Conservation (phyloP, 2,797 vertebrate species). For the Netta rufina region DNA sequence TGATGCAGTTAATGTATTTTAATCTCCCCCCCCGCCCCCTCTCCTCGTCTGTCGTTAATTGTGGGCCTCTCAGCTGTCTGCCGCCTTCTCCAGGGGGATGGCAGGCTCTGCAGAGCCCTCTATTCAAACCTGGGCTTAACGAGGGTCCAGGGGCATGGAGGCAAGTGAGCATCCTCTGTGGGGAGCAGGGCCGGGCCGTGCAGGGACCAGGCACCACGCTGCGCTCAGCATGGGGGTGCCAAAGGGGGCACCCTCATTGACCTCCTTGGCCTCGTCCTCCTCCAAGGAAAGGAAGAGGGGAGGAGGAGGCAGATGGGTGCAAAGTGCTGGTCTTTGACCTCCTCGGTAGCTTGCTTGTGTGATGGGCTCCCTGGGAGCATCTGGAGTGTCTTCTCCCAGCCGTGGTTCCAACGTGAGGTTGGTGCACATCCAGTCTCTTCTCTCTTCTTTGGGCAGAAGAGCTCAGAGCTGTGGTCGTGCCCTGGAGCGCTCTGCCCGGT, state of each 20-base stretch:
- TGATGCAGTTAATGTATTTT: conserved; percentile 73
- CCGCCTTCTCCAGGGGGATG: not conserved
- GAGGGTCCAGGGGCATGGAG: not conserved
- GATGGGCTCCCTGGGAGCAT: not conserved
- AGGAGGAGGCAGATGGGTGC: not conserved
- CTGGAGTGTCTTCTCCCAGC: not conserved
- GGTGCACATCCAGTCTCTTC: not conserved
- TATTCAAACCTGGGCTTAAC: conserved; percentile 2
- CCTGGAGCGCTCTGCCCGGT: not conserved
- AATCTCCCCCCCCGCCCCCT: conserved; percentile 33
- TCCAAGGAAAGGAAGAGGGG: not conserved
- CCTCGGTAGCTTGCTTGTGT: not conserved
- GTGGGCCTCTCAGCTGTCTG: conserved; percentile 61
- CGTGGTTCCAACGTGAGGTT: not conserved
- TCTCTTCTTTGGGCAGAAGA: not conserved
- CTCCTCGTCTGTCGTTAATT: conserved; percentile 53
- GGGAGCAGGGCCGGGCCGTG: not conserved
- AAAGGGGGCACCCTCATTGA: not conserved
- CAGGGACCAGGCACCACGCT: not conserved
- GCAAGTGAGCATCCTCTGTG: conserved; percentile 35
- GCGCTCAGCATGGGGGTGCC: accelerated
- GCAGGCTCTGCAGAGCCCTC: conserved; percentile 42
- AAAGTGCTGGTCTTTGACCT: not conserved
- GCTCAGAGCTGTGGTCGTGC: not conserved
- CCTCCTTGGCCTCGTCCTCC: not conserved